phyloP scores from a whole-genome alignment of 2,113 vertebrate species.

The Grammomys surdaster region DNA sequence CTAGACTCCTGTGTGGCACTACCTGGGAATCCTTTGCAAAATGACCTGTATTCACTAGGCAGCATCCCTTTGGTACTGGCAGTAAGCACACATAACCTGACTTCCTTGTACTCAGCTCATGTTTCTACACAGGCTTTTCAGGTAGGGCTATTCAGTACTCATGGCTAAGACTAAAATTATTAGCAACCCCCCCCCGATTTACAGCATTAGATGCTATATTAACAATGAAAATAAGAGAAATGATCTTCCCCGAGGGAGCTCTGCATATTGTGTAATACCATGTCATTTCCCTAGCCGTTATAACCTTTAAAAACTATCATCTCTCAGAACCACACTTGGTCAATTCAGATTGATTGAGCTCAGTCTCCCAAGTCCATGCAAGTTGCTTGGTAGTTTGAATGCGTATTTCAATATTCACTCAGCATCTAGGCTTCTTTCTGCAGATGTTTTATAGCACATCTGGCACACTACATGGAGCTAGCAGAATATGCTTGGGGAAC shows the following conservation, averaged over 20 bases:
- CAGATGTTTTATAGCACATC: background rate
- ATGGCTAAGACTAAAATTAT: background rate
- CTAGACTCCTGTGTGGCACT: background rate
- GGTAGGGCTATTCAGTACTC: background rate
- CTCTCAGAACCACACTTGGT: background rate
- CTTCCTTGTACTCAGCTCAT: background rate
- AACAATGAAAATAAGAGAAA: background rate
- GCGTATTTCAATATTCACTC: background rate
- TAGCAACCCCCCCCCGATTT: background rate
- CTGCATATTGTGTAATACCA: background rate
- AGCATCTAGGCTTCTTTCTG: background rate
- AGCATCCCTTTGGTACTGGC: background rate
- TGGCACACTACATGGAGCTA: background rate
- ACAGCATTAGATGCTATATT: background rate
- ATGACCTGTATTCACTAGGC: background rate
- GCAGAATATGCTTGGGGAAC: background rate
- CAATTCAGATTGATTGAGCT: background rate
- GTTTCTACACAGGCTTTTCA: background rate
- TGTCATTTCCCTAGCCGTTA: background rate
- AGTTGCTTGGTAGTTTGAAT: background rate
- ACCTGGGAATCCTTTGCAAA: background rate
- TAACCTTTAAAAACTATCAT: background rate
- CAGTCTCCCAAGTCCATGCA: background rate
- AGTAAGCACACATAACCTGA: background rate
- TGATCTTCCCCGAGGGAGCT: background rate